Conservation (phyloP, 2,113 vertebrate species). For the Chauna torquata region DNA sequence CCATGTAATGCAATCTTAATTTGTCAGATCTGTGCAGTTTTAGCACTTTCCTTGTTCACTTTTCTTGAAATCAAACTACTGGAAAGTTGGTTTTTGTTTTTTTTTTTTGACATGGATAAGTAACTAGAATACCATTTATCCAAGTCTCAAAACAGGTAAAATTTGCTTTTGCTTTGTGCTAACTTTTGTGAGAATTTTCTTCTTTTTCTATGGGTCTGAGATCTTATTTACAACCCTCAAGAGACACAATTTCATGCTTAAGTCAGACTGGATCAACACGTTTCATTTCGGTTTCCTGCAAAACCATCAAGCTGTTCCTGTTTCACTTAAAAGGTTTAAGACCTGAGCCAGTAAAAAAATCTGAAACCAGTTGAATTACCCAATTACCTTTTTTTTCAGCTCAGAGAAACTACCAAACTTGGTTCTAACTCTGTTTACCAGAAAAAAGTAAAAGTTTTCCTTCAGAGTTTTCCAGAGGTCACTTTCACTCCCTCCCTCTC, state of each 20-base stretch:
- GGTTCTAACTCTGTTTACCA: not conserved
- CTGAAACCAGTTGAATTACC: not conserved
- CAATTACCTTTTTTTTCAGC: not conserved
- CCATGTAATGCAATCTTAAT: not conserved
- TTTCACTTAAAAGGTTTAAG: constrained; percentile 60
- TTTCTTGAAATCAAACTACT: not conserved
- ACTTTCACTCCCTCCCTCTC: not conserved
- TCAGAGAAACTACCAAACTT: not conserved
- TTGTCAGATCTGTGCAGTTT: not conserved
- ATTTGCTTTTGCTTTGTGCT: not conserved
- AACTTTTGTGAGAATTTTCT: not conserved
- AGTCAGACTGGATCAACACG: not conserved
- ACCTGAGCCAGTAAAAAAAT: not conserved
- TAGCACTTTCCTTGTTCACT: not conserved
- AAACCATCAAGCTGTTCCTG: constrained; percentile 6
- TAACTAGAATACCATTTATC: not conserved
- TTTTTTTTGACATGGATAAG: not conserved
- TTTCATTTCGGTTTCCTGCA: not conserved
- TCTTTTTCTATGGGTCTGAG: not conserved
- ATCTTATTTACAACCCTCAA: not conserved
- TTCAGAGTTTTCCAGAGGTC: not conserved
- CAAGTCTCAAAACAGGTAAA: not conserved
- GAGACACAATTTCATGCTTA: constrained; percentile 9
- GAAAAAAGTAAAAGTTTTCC: not conserved
- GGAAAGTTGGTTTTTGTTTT: not conserved